phyloP scores from a whole-genome alignment of 2,113 vertebrate genomes.

The Calypte anna region DNA sequence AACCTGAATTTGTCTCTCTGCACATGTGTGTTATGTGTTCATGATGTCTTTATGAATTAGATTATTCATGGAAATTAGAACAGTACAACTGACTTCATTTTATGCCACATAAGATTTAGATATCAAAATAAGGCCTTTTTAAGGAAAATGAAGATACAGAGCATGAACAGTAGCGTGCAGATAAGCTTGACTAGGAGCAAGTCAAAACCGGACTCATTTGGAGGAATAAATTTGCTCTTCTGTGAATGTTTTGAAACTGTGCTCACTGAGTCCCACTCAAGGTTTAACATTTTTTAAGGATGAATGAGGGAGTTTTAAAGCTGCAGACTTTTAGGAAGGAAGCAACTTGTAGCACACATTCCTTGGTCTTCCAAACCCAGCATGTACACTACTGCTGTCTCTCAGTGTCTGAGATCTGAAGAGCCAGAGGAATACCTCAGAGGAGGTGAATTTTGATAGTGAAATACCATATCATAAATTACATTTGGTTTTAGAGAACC shows the following conservation, averaged over 20 bases:
- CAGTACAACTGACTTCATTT: background rate
- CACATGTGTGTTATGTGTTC: background rate
- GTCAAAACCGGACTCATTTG: background rate
- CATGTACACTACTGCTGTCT: background rate
- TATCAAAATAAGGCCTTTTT: background rate
- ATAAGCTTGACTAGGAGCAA: background rate
- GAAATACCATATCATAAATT: background rate
- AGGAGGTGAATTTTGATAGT: background rate
- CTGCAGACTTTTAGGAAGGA: background rate
- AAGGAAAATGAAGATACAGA: background rate
- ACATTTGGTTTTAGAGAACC: background rate
- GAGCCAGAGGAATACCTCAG: background rate
- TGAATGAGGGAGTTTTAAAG: background rate
- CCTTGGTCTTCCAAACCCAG: background rate
- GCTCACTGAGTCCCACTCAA: background rate
- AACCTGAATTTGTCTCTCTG: background rate
- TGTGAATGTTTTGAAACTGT: background rate
- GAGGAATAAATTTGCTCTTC: background rate
- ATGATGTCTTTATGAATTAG: background rate
- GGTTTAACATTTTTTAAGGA: background rate
- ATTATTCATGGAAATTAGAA: background rate
- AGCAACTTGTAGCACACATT: background rate
- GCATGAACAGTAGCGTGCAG: background rate
- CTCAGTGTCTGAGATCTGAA: background rate
- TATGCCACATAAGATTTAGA: background rate